Percentiles rank a stretch among this genome's conserved stretches.
phyloP scores from a whole-genome alignment of 2,888 invertebrate species.

The Patella pellucida region DNA sequence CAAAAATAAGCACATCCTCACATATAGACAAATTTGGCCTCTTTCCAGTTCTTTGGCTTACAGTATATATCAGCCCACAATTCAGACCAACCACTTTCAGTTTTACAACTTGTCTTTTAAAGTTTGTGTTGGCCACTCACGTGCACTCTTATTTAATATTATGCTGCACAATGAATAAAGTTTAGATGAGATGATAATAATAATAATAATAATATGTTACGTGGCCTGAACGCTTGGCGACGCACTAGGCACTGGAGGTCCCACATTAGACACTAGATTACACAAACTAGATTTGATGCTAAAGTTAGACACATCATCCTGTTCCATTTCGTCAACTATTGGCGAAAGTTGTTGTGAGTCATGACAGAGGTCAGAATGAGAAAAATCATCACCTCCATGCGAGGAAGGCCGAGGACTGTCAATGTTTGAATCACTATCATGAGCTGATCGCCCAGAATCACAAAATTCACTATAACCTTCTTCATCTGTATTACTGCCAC shows the following conservation, averaged over 20 bases:
- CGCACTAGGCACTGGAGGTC: constrained; percentile 14
- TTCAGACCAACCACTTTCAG: background rate
- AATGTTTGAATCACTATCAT: constrained; percentile 55
- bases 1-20: constrained; percentile 7
- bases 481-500: constrained; percentile 49
- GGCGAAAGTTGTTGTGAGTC: constrained; percentile 17
- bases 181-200: background rate
- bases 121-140: background rate
- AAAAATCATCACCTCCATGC: constrained; percentile 18
- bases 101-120: background rate
- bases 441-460: constrained; percentile 42
- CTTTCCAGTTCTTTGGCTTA: constrained; percentile 8
- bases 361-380: constrained; percentile 24
- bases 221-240: constrained; percentile 5
- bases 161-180: background rate
- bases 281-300: constrained; percentile 8
- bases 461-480: constrained; percentile 29
- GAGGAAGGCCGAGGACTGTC: constrained; percentile 47
- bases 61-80: constrained; percentile 4
- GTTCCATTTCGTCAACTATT: background rate
- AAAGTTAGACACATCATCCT: constrained; percentile 5
- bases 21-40: constrained; percentile 2
- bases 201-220: background rate
- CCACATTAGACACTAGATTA: background rate
- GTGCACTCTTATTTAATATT: background rate